These are phyloP conservation scores for Acanthosepion pharaonis DNA, from an alignment of 2,888 invertebrate genomes.

Conservation along the genomic window DNA sequence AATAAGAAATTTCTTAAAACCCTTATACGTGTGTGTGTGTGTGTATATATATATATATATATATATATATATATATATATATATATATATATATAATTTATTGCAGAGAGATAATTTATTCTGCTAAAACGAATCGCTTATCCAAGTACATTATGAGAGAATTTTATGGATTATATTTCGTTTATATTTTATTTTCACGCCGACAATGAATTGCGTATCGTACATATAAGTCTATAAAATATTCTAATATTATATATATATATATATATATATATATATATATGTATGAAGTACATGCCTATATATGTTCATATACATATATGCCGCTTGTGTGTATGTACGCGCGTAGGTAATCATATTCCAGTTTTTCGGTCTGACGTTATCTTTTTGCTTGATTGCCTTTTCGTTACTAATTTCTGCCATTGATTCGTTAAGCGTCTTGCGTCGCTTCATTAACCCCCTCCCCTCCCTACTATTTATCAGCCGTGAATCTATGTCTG, in stretches of 20 bases:
- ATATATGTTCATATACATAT: too few relatives aligned
- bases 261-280: not conserved
- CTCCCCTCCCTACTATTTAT: not conserved
- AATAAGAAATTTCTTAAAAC: too few relatives aligned
- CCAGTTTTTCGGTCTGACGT: not conserved
- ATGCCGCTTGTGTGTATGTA: not conserved
- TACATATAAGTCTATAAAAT: not conserved
- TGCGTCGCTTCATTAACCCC: not conserved
- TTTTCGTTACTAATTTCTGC: not conserved
- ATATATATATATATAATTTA: too few relatives aligned
- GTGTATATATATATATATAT: too few relatives aligned
- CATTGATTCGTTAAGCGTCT: not conserved
- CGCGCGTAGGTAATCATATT: fast-evolving
- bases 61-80: too few relatives aligned
- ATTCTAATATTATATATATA: not conserved
- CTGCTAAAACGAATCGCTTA: too few relatives aligned
- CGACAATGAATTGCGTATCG: too few relatives aligned
- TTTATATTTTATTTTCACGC: too few relatives aligned
- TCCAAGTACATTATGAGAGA: too few relatives aligned
- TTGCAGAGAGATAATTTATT: too few relatives aligned
- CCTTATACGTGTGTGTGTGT: too few relatives aligned
- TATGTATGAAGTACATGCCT: not conserved
- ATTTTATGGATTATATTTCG: too few relatives aligned
- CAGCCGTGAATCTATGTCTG: not conserved
- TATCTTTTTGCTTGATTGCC: not conserved